Evolutionary conservation across 2,888 invertebrate genomes (phyloP), one percentile per base, ranked within the genome.

Genomic region (Pseudococcus jackbeardsleyi): DNA sequence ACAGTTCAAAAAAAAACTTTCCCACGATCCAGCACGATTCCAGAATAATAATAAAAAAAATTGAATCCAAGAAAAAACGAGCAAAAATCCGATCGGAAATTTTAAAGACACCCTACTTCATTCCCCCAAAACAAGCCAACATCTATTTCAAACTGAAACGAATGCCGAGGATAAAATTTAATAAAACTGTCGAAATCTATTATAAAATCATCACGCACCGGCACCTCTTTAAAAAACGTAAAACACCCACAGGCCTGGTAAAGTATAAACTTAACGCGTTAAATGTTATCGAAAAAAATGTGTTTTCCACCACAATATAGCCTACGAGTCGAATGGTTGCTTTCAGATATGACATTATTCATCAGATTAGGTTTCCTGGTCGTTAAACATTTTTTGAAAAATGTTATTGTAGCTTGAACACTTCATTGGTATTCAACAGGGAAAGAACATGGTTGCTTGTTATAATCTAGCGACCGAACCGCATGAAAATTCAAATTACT

Each of bases 171-270:
- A 59, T 59, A 59, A 72, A 72, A 72, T 72, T 72, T 72, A 72
- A 72, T 72, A 72, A 72, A 72, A 72, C 72, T 72, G 72, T 72
- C 72, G 33, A 72, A 72, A 72, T 72, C 72, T 33, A 72, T 72
- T 72, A 72, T 33, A 72, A 72, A 72, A 72, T 72, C 72, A 72
- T 72, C 72, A 72, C 72, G 72, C 72, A 72, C 72, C 72, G 72
- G 33, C 26, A 72, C 72, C 72, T 26, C 26, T 17, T 19, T 1
- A 59, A 59, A 72, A 72, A 33, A 19, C 72, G 26, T 26, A 72
- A 72, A 33, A 19, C 72, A 72, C 72, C 72, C 72, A 72, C 72
- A 22, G 72, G 11, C 7, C 33, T 5, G 64, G 19, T 64, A 26
- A 72, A 72, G 72, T 22, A 19, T 72, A 72, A 72, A 72, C 22